These are phyloP conservation scores for Nephrotoma flavescens DNA, from an alignment of 2,888 invertebrate genomes.

Conservation along the genomic window DNA sequence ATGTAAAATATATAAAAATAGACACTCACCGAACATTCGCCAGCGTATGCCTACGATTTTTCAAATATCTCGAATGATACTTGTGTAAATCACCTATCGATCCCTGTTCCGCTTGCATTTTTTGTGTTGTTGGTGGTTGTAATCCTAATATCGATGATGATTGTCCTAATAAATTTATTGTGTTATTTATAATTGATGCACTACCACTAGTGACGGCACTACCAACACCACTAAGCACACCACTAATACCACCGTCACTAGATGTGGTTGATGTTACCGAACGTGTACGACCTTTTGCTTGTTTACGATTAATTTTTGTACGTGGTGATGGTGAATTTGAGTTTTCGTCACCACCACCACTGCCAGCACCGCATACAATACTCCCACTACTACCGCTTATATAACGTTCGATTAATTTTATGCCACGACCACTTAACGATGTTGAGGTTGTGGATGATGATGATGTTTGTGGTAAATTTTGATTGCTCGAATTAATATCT, in stretches of 20 bases:
- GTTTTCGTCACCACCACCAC: constrained; percentile 17
- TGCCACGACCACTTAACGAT: constrained; percentile 6
- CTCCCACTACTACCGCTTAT: constrained; percentile 23
- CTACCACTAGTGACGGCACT: background rate
- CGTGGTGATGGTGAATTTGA: constrained; percentile 29
- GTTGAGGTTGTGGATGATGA: constrained; percentile 17
- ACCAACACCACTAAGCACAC: background rate
- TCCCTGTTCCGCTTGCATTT: constrained; percentile 87
- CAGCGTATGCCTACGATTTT: constrained; percentile 75
- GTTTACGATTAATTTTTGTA: constrained; percentile 29
- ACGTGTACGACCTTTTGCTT: constrained; percentile 29
- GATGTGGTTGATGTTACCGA: constrained; percentile 20
- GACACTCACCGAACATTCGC: constrained; percentile 82
- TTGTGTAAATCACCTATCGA: constrained; percentile 81
- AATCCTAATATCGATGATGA: constrained; percentile 25
- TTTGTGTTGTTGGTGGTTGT: constrained; percentile 34
- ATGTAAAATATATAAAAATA: background rate
- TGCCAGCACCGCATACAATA: constrained; percentile 16
- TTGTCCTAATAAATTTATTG: constrained; percentile 18
- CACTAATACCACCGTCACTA: constrained; percentile 23
- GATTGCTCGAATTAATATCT: constrained; percentile 14
- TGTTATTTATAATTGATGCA: constrained; percentile 10
- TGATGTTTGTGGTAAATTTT: constrained; percentile 10
- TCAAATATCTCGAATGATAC: constrained; percentile 72
- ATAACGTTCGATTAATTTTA: constrained; percentile 4